phyloP scores from a whole-genome alignment of 2,888 invertebrate genomes.

The Aromia moschata region DNA sequence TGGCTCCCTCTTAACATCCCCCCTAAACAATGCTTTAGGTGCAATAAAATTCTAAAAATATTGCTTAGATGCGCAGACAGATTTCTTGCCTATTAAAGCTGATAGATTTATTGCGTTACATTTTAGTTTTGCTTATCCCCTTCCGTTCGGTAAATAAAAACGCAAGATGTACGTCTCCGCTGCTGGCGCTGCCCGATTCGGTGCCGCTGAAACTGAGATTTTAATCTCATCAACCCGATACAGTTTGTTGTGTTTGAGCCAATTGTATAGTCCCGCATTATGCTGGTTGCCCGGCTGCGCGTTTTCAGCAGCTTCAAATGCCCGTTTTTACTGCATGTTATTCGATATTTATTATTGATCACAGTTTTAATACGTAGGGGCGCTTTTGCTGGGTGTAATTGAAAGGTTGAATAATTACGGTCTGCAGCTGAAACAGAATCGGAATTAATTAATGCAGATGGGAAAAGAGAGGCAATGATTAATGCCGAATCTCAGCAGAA shows the following conservation, averaged over 20 bases:
- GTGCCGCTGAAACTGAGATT: slow-evolving; percentile 36
- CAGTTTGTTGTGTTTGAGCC: slow-evolving; percentile 33
- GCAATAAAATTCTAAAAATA: not conserved
- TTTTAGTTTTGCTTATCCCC: slow-evolving; percentile 29
- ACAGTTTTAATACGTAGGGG: slow-evolving; percentile 16
- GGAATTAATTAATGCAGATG: slow-evolving; percentile 1
- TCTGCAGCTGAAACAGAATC: slow-evolving; percentile 2
- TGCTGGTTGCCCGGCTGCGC: slow-evolving; percentile 3
- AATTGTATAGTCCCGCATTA: slow-evolving; percentile 28
- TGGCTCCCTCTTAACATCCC: no score
- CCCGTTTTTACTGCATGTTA: slow-evolving; percentile 8
- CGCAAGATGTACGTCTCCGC: slow-evolving; percentile 30
- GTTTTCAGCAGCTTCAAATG: slow-evolving; percentile 10
- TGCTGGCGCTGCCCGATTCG: slow-evolving; percentile 26
- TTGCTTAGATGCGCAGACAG: slow-evolving; percentile 35
- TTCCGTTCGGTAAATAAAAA: slow-evolving; percentile 33
- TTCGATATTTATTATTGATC: slow-evolving; percentile 18
- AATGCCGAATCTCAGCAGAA: not conserved
- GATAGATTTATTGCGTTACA: slow-evolving; percentile 44
- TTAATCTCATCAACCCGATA: slow-evolving; percentile 38
- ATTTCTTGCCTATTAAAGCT: slow-evolving; percentile 46
- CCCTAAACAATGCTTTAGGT: not conserved
- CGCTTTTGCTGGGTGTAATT: slow-evolving; percentile 13
- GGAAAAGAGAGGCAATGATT: not conserved
- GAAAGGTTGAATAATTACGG: slow-evolving; percentile 13